A percentile compares a stretch with the other conserved stretches of the same genome.
phyloP scores from a whole-genome alignment of 2,888 invertebrate species.

The Caenorhabditis panamensis region DNA sequence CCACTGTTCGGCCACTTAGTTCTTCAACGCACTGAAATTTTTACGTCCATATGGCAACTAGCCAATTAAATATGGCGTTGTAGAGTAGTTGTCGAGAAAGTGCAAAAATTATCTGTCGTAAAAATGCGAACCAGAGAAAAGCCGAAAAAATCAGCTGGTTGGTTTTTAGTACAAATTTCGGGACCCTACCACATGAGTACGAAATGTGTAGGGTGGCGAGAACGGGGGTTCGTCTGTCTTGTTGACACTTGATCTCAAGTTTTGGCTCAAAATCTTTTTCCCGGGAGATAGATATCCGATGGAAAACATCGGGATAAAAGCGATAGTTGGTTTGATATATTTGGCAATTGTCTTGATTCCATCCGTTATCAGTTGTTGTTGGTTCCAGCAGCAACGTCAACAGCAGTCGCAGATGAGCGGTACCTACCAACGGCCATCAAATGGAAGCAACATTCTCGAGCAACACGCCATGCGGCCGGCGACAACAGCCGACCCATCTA shows the following conservation, averaged over 20 bases:
- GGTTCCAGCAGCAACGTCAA: slow-evolving; percentile 53
- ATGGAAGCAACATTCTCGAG: slow-evolving; percentile 57
- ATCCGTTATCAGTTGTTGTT: slow-evolving; percentile 43
- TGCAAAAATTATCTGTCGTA: slow-evolving; percentile 39
- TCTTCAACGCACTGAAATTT: slow-evolving; percentile 1
- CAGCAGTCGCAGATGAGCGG: slow-evolving; percentile 59
- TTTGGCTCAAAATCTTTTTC: background rate
- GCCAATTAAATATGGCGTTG: slow-evolving; percentile 39
- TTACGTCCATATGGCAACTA: slow-evolving; percentile 38
- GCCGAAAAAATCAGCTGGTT: slow-evolving; percentile 19
- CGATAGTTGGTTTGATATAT: slow-evolving; percentile 33
- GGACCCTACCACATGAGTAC: slow-evolving; percentile 6
- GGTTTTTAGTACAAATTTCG: slow-evolving; percentile 14
- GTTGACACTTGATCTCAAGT: slow-evolving; percentile 5
- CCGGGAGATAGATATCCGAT: background rate
- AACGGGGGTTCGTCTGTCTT: slow-evolving; percentile 3
- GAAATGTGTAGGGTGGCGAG: background rate
- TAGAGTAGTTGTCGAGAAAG: slow-evolving; percentile 29
- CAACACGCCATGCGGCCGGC: slow-evolving; percentile 56
- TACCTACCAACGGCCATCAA: slow-evolving; percentile 57
- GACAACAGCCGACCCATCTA: slow-evolving; percentile 58
- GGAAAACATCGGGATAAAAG: slow-evolving; percentile 31
- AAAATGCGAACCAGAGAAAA: slow-evolving; percentile 19
- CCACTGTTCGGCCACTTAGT: background rate
- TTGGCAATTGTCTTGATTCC: slow-evolving; percentile 42